Evolutionary conservation across 2,113 vertebrate species (phyloP), one percentile per base, ranked within the genome.

Genomic region (Leucopternis melanops): DNA sequence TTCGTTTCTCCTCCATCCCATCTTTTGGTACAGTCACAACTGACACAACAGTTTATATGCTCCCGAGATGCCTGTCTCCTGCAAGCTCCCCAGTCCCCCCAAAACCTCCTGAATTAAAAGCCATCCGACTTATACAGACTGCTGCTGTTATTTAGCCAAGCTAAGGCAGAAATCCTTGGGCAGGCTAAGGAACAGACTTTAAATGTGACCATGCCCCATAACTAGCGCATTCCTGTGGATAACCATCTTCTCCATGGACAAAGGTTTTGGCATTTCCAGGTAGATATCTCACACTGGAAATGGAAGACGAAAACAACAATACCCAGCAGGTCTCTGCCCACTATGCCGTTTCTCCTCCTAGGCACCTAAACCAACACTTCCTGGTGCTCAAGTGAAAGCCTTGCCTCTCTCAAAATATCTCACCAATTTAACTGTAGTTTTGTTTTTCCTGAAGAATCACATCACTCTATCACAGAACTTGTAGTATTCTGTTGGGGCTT

Each of bases 251-350:
- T 59, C 26, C 38, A 18, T 0, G 0, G 29, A 55, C 50, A 90
- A 65, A 85, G 38, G 26, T 31, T 92, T 62, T 54, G 69, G 66
- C 13, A 86, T 90, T 90, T 94, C 71, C 79, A 88, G 25, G 58
- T 23, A 90, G 52, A 40, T n/a, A 52, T 11, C 83, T 88, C 82
- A 10, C 70, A n/a, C 32, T 90, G 81, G 62, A 62, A 95, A 86
- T 1, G 16, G 74, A 58, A 88, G 91, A 66, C 0, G 29, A 72
- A 83, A 78, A 74, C 57, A 88, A 32, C 42, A 69, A 19, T 6
- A 47, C 21, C 62, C 74, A 45, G 10, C 13, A 47, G 34, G 57
- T 32, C 80, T 59, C 57, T 90, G 72, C 59, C 59, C 0, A 2
- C 67, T 42, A 21, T 49, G 5, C 2, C 7, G 1, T 36, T 89